Base-by-base conservation (phyloP, 2,113 vertebrate species). In the Phrynosoma platyrhinos region DNA sequence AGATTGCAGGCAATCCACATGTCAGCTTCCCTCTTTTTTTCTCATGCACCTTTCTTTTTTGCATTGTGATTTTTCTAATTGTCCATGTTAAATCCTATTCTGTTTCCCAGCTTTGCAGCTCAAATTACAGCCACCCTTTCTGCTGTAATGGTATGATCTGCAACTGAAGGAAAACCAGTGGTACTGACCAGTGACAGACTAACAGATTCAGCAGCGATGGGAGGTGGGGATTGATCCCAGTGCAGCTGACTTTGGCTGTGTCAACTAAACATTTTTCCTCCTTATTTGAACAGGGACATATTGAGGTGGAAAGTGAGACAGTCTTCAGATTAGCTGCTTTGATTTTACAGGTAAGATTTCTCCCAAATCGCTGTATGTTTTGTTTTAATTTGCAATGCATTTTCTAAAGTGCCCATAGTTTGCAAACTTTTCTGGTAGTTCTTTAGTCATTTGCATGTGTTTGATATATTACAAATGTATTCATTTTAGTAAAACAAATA, bases 261-360 rank as follows among this genome's bases (percentile, higher is more conserved):
- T 58, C 52, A 86, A 79, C 88, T 71, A 86, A 89, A 91, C 47
- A 89, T 77, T 94, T 79, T 62, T 53, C 69, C 84, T 93, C 84
- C 93, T 89, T 93, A 80, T 84, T 13, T 82, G 42, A 27, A 21
- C 97, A 99, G 99, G 98, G 98, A 32, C 97, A 95, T 77, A 98
- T 98, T 52, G 98, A 99, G 89, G 97, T 98, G 90, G 98, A 98
- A 90, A 99, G 98, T 20, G 98, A 96, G 90, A 96, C 98, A 66
- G 96, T 98, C 83, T 99, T 99, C 97, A 98, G 97, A 94, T 97
- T 99, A 95, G 98, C 98, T 0, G 98, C 98, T 0, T 98, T 98
- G 90, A 94, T 98, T 89, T 92, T 99, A 90, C 99, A 99, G 98
- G 99, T 99, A 96, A 98, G 98, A 10, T 21, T 64, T 55, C 10